A percentile compares a stretch with the other conserved stretches of the same genome.
Evolutionary conservation across 2,888 invertebrate genomes (phyloP).

Genomic region (Volucella zonaria): DNA sequence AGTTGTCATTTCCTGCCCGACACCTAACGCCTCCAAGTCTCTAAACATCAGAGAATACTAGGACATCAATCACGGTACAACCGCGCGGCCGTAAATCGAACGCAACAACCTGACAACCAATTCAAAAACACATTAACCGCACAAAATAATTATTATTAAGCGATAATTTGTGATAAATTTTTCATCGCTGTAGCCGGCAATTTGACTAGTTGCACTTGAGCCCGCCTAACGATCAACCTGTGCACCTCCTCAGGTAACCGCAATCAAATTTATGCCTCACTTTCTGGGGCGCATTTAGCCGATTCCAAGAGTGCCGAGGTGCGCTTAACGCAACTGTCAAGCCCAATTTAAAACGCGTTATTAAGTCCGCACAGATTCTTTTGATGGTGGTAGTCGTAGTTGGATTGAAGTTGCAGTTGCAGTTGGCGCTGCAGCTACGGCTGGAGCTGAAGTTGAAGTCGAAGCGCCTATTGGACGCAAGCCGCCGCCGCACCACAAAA

Average conservation of each 20-base stretch:
- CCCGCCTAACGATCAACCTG: conserved; percentile 41
- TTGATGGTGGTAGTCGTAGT: neutral
- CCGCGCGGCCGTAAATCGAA: neutral
- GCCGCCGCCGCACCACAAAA: conserved; percentile 39
- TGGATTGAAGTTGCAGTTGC: too few relatives aligned
- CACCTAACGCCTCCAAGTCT: too few relatives aligned
- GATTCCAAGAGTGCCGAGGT: conserved; percentile 15
- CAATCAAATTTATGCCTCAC: conserved; percentile 57
- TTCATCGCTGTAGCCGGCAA: conserved; percentile 57
- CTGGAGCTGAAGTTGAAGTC: neutral
- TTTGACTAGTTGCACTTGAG: conserved; percentile 48
- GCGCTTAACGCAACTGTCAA: conserved; percentile 71
- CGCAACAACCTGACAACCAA: conserved; percentile 37
- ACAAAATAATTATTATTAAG: conserved; percentile 66
- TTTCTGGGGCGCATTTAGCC: conserved; percentile 14
- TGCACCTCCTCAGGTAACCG: conserved; percentile 47
- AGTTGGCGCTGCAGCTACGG: too few relatives aligned
- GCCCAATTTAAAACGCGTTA: conserved; percentile 71
- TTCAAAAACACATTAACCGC: conserved; percentile 42
- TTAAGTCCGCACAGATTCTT: conserved; percentile 60
- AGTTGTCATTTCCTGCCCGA: too few relatives aligned
- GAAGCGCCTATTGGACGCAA: conserved; percentile 24
- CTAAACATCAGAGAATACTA: too few relatives aligned
- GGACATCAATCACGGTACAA: too few relatives aligned
- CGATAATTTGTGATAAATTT: conserved; percentile 74